Base-by-base conservation (phyloP, 2,797 vertebrate species). In the Mustela erminea region DNA sequence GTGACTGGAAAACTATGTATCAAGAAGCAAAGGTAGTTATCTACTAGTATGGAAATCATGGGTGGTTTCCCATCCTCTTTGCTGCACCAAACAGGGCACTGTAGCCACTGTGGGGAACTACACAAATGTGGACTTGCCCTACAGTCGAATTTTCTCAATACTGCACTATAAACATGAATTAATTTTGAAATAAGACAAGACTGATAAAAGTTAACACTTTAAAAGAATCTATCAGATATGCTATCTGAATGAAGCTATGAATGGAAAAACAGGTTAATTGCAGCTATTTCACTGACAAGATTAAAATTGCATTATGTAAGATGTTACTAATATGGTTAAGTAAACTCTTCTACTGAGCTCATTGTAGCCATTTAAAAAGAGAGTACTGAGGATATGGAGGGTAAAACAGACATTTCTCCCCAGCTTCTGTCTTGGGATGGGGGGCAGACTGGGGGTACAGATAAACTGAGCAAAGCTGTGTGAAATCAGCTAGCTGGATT, bases 221-320 rank as follows among this genome's bases (percentile, higher is more conserved):
- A 84, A 41, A 95, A 72, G 32, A n/a, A n/a, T 70, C 49, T 77
- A 75, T 87, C 32, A 66, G 62, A 88, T 97, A 68, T 54, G 29
- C 38, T 64, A 10, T 95, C 10, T 68, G 38, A 97, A 81, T 93
- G 54, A 96, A 90, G 46, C 87, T 87, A 27, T 78, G 95, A 92
- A 75, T 77, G 68, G 38, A 78, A 86, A 92, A 87, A 93, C 52
- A 75, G 96, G 89, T 93, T 96, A 95, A 98, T 90, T 96, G 87
- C 10, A 95, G 77, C 70, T 90, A 64, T 95, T 95, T 90, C 35
- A 21, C 21, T 27, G 78, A 90, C 25, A 75, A 96, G 75, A 96
- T 93, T 93, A 46, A 96, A 97, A 92, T 92, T 64, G 15, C 84
- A 91, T 64, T 58, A 68, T 95, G 95, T 85, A 89, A 97, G 87